phyloP scores from a whole-genome alignment of 2,888 invertebrate genomes.

The Scaptomyza cyrtandrae region DNA sequence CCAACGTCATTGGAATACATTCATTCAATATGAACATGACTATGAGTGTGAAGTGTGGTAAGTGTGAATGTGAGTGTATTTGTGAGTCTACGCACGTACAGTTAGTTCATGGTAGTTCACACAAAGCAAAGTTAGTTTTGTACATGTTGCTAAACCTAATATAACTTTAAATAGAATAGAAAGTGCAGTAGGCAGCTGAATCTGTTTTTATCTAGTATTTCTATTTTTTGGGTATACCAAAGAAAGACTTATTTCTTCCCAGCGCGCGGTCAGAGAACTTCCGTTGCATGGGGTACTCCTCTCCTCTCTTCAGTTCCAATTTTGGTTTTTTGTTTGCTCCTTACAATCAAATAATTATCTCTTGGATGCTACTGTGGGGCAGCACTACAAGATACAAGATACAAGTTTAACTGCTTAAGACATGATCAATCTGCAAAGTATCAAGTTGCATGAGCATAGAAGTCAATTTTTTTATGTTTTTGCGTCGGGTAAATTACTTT shows the following conservation, averaged over 20 bases:
- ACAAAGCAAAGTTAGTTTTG: conserved; percentile 15
- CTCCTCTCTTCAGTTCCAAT: neutral
- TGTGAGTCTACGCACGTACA: conserved; percentile 9
- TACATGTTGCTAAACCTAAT: conserved; percentile 22
- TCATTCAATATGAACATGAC: conserved; percentile 7
- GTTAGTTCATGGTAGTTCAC: conserved; percentile 46
- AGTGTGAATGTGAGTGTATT: conserved; percentile 6
- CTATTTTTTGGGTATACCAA: conserved; percentile 17
- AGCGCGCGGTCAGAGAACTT: conserved; percentile 33
- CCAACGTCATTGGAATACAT: conserved; percentile 54
- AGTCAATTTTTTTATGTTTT: conserved; percentile 57
- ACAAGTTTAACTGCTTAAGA: conserved; percentile 41
- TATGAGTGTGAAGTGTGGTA: neutral
- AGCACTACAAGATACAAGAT: conserved; percentile 9
- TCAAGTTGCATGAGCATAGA: conserved; percentile 40
- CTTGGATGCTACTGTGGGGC: conserved; percentile 34
- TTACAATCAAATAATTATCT: conserved; percentile 52
- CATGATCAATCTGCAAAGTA: conserved; percentile 35
- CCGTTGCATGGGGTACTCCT: conserved; percentile 28
- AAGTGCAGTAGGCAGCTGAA: conserved; percentile 28
- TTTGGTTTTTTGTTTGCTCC: conserved; percentile 16
- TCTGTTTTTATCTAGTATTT: neutral
- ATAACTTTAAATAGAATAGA: conserved; percentile 37
- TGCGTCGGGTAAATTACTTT: conserved; percentile 66
- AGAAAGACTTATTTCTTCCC: conserved; percentile 43